Conservation (phyloP, 2,797 vertebrate species). For the Mus spretus region DNA sequence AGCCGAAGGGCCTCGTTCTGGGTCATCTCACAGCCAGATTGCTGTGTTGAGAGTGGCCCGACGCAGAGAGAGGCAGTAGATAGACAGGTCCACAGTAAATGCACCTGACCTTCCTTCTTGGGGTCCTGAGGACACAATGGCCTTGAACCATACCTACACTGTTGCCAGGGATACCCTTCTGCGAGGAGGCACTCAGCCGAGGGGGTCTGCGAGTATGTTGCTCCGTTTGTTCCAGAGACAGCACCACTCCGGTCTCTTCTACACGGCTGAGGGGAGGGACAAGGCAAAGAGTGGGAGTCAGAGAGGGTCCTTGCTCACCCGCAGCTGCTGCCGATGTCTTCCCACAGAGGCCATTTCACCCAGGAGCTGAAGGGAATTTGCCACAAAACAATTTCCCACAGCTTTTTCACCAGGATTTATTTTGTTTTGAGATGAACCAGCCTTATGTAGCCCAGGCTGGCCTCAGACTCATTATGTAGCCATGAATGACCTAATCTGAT, state of each 20-base stretch:
- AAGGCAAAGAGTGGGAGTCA: constrained; percentile 60
- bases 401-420: constrained; percentile 33
- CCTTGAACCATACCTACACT: constrained; percentile 74
- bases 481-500: neutral
- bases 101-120: neutral
- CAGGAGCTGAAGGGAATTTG: neutral
- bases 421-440: neutral
- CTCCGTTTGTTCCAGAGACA: constrained; percentile 92
- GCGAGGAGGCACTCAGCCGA: constrained; percentile 45
- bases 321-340: neutral
- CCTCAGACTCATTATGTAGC: neutral
- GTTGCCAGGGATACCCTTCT: constrained; percentile 67
- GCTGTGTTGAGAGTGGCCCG: neutral
- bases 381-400: neutral
- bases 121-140: neutral
- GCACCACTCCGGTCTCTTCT: constrained; percentile 91
- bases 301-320: neutral
- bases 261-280: constrained; percentile 88
- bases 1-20: neutral
- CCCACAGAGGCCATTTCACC: neutral
- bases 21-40: neutral
- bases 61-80: neutral
- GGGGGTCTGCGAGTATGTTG: constrained; percentile 56
- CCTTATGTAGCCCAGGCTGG: neutral
- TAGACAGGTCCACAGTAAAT: neutral